Conservation (phyloP, 2,797 vertebrate species). For the Gymnodraco acuticeps region DNA sequence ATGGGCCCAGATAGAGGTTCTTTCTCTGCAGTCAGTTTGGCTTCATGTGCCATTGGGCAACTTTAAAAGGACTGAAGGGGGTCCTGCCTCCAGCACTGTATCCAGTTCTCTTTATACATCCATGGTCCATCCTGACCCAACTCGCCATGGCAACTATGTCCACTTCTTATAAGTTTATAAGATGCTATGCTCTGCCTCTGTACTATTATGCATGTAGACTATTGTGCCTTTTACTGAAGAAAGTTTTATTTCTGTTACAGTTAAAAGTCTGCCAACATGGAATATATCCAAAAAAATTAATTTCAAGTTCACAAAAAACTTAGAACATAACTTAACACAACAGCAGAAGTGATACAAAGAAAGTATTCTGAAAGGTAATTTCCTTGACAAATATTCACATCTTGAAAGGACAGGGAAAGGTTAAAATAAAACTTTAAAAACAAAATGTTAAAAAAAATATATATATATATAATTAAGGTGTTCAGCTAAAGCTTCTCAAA, state of each 20-base stretch:
- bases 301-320: not conserved
- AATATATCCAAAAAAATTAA: not conserved
- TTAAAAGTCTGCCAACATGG: not conserved
- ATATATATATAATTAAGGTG: not conserved
- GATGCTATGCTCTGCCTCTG: not conserved
- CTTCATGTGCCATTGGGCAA: no score
- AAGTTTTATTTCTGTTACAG: not conserved
- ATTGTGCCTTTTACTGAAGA: not conserved
- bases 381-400: not conserved
- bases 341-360: not conserved
- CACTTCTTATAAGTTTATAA: no score
- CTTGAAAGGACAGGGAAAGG: not conserved
- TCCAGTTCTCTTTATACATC: no score
- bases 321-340: not conserved
- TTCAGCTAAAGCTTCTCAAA: slow-evolving; percentile 2
- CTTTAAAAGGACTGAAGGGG: no score
- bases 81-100: no score
- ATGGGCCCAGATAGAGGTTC: no score
- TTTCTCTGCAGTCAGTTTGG: no score
- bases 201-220: not conserved
- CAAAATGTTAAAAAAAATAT: not conserved
- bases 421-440: not conserved
- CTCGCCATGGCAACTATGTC: no score
- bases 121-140: no score
- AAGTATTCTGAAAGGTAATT: not conserved